Base-by-base conservation (phyloP, 2,797 vertebrate species). In the Xiphorhynchus erythropygius region DNA sequence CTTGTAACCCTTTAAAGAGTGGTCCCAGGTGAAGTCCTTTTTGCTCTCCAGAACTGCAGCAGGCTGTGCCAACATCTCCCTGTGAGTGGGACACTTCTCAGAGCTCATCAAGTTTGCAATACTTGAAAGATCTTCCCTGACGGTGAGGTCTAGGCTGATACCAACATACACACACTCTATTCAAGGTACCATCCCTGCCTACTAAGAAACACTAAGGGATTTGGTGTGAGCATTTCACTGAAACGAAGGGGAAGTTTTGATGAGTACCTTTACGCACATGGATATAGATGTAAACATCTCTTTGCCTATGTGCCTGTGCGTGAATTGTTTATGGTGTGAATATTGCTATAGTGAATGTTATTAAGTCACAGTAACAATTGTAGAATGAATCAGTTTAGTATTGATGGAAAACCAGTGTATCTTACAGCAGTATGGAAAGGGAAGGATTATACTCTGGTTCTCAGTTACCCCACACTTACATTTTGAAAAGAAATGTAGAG, bases 131-230 rank as follows among this genome's bases (percentile, higher is more conserved):
- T 17, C 4, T 7, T 30, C 10, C 13, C 24, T 44, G 56, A 7
- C 0, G 0, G 9, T 0, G 0, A 63, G 11, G 7, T 17, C 42
- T 6, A 4, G 15, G 49, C 42, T 76, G 32, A 24, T 2, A 37
- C 3, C 2, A 23, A 7, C 47, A 11, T 5, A 17, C 37, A 35
- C 22, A 22, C 25, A 10, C 27, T 15, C 7, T n/a, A 10, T 35
- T 75, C 0, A 0, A 63, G 56, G 49, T 22, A 13, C n/a, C 50
- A 2, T 19, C 23, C 16, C 15, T 16, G 28, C 9, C 57, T 50
- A 24, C 28, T 50, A n/a, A 57, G 37, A 30, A 63, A 32, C n/a
- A 18, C n/a, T 9, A 3, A 56, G 17, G n/a, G 8, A 13, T 37
- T 28, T 50, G 22, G 13, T 35, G 33, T 46, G 46, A 41, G 8